Evolutionary conservation across 2,888 invertebrate species (phyloP).

Genomic region (Frankliniella intonsa): DNA sequence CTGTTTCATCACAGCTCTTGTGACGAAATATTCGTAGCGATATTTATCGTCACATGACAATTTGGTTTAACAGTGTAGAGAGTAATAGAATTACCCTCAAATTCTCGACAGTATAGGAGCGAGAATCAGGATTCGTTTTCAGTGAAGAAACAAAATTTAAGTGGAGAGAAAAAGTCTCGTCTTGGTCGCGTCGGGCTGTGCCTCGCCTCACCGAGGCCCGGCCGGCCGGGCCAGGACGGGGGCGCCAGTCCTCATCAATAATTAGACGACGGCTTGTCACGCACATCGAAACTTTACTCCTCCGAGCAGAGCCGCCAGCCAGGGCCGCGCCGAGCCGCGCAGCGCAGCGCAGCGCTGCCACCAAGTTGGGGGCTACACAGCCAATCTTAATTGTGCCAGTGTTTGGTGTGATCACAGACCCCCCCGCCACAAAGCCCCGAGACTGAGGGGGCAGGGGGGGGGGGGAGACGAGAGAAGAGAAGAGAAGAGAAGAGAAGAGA

Average conservation of each 20-base stretch:
- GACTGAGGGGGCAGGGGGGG: not conserved
- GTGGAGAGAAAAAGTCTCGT: not conserved
- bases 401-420: constrained; percentile 1
- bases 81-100: too few species aligned
- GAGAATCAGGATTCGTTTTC: too few species aligned
- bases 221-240: not conserved
- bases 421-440: not conserved
- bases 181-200: not conserved
- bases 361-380: constrained; percentile 2
- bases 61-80: too few species aligned
- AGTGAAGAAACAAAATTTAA: too few species aligned
- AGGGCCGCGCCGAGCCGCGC: too few species aligned
- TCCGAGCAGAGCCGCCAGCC: not conserved
- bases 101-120: too few species aligned
- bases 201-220: not conserved
- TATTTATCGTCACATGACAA: too few species aligned
- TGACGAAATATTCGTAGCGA: too few species aligned
- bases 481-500: constrained; percentile 27
- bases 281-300: not conserved
- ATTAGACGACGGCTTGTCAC: constrained; percentile 19
- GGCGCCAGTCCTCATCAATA: not conserved
- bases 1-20: too few species aligned
- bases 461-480: not conserved
- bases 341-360: not conserved
- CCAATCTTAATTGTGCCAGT: not conserved